A percentile compares a stretch with the other conserved stretches of the same genome.
phyloP scores from a whole-genome alignment of 2,888 invertebrate species.

The Microplitis manilae region DNA sequence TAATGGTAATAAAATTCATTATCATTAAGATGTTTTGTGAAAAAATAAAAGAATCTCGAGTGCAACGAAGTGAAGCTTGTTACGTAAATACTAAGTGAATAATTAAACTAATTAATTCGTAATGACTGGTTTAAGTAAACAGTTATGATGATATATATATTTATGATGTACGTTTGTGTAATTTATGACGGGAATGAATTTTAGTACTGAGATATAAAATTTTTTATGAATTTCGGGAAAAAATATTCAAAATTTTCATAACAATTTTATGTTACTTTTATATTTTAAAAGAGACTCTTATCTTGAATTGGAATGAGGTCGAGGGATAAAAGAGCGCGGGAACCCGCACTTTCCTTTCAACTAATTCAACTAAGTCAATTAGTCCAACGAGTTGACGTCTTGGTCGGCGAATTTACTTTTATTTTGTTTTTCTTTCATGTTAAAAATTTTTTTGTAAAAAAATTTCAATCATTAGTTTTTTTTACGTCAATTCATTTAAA shows the following conservation, averaged over 20 bases:
- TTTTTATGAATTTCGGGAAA: neutral
- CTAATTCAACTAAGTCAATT: conserved; percentile 39
- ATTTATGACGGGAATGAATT: conserved; percentile 1
- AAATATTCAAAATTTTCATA: neutral
- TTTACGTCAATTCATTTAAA: too few relatives aligned
- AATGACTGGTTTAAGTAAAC: neutral
- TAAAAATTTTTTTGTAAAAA: too few relatives aligned
- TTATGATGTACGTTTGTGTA: neutral
- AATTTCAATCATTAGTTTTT: too few relatives aligned
- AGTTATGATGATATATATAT: neutral
- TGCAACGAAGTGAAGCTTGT: neutral
- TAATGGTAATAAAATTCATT: neutral
- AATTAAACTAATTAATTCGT: conserved; percentile 25
- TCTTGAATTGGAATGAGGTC: conserved; percentile 24
- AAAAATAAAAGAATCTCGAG: conserved; percentile 1
- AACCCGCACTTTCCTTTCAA: conserved; percentile 20
- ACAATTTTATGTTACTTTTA: neutral
- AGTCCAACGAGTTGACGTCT: conserved; percentile 13
- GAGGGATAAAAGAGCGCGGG: conserved; percentile 7
- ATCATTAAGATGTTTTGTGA: neutral
- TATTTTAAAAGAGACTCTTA: conserved; percentile 9
- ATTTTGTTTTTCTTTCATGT: neutral
- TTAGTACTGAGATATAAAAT: neutral
- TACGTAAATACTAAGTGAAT: neutral
- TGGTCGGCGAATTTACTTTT: neutral